A percentile compares a stretch with the other conserved stretches of the same genome.
phyloP scores from a whole-genome alignment of 2,113 vertebrate genomes.

The Dasyprocta punctata region DNA sequence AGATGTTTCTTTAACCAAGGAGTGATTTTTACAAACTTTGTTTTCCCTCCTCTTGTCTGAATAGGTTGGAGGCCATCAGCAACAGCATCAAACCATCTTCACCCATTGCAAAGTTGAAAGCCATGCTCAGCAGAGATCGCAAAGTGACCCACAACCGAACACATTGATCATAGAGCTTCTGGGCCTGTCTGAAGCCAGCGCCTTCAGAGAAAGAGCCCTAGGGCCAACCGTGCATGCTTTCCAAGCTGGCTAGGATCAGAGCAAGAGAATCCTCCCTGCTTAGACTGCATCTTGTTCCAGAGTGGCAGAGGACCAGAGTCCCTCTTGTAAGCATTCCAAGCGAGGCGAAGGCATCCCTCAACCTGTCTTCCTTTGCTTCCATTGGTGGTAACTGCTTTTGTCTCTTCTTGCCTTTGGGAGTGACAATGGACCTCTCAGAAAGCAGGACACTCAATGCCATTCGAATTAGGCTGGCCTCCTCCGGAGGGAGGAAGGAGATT shows the following conservation, averaged over 20 bases:
- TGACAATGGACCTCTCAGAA: conserved; percentile 34
- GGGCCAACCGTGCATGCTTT: neutral
- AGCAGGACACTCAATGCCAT: conserved; percentile 6
- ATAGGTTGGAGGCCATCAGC: conserved; percentile 85
- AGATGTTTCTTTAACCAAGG: conserved; percentile 33
- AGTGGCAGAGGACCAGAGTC: neutral
- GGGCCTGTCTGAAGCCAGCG: conserved; percentile 76
- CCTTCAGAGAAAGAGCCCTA: conserved; percentile 67
- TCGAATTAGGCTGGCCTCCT: conserved; percentile 21
- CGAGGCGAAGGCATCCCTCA: conserved; percentile 43
- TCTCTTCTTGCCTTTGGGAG: conserved; percentile 53
- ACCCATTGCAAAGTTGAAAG: conserved; percentile 82
- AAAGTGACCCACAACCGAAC: conserved; percentile 84
- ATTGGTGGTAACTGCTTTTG: conserved; percentile 40
- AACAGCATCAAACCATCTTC: conserved; percentile 87
- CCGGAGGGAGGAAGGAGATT: conserved; percentile 49
- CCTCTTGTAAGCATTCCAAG: conserved; percentile 63
- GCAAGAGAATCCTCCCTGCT: conserved; percentile 64
- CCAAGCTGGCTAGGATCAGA: conserved; percentile 56
- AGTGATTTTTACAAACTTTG: neutral
- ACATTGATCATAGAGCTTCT: conserved; percentile 76
- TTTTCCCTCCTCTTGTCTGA: conserved; percentile 68
- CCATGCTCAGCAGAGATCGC: conserved; percentile 76
- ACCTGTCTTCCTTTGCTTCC: conserved; percentile 67
- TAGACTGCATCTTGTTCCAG: conserved; percentile 71